Conservation (phyloP, 2,888 invertebrate genomes). For the Drosophila nr. perissopoda region DNA sequence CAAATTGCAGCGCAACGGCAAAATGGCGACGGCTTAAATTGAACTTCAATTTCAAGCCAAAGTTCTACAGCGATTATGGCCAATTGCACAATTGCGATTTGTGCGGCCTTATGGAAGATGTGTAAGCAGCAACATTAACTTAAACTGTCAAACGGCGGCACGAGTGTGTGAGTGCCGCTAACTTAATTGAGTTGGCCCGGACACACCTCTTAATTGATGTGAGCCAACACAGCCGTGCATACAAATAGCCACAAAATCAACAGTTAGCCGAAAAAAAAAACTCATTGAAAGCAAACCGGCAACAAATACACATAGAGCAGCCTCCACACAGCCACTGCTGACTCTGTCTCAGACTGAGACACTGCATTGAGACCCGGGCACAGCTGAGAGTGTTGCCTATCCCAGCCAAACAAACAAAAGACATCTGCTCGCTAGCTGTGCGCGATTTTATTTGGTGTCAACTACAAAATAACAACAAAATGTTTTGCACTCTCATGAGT, state of each 20-base stretch:
- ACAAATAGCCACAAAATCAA: conserved; percentile 68
- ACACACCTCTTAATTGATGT: conserved; percentile 71
- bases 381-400: conserved; percentile 6
- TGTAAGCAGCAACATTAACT: conserved; percentile 19
- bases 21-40: conserved; percentile 50
- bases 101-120: conserved; percentile 58
- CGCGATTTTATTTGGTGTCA: conserved; percentile 62
- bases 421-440: conserved; percentile 21
- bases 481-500: conserved; percentile 69
- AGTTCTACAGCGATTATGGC: conserved; percentile 29
- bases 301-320: conserved; percentile 12
- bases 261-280: conserved; percentile 57
- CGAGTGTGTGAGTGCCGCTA: conserved; percentile 30
- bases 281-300: conserved; percentile 46
- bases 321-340: neutral
- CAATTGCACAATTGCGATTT: conserved; percentile 36
- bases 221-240: conserved; percentile 34
- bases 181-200: conserved; percentile 66
- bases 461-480: conserved; percentile 78
- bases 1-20: conserved; percentile 62
- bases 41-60: conserved; percentile 20
- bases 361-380: neutral
- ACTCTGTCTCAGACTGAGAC: neutral
- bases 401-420: conserved; percentile 23
- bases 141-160: conserved; percentile 11